Conservation (phyloP, 2,797 vertebrate genomes). For the Emys orbicularis region DNA sequence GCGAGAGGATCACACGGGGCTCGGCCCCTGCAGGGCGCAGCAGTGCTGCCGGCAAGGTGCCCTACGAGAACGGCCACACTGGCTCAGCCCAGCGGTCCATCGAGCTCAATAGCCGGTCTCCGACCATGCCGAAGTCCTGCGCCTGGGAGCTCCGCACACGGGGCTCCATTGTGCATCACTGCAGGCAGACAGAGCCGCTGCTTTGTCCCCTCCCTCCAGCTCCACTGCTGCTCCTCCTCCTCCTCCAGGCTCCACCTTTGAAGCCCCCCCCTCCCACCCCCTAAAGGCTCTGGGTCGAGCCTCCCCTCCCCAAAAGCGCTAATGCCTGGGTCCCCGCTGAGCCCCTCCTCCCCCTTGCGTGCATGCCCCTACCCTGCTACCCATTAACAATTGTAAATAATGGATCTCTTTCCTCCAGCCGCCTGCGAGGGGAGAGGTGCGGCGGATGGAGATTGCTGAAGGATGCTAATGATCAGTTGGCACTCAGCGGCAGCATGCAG, state of each 20-base stretch:
- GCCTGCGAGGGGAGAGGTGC: neutral
- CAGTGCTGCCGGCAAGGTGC: neutral
- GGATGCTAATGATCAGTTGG: conserved; percentile 8
- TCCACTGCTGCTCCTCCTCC: conserved; percentile 68
- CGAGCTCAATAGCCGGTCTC: neutral
- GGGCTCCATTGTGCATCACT: neutral
- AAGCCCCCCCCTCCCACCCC: neutral
- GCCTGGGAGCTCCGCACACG: neutral
- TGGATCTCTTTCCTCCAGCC: conserved; percentile 53
- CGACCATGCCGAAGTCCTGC: neutral
- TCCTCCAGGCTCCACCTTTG: conserved; percentile 26
- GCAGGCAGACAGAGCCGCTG: neutral
- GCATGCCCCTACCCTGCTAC: neutral
- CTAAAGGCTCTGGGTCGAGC: neutral
- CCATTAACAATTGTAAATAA: conserved; percentile 72
- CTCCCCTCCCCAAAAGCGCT: neutral
- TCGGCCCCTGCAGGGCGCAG: neutral
- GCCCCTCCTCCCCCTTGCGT: neutral
- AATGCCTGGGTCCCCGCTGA: neutral
- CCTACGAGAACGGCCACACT: neutral
- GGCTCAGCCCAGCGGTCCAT: neutral
- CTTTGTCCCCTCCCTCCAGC: neutral
- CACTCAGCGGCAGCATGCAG: neutral
- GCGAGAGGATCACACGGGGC: neutral
- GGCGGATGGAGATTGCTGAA: neutral